Evolutionary conservation across 2,888 invertebrate species (phyloP).

Genomic region (Drepanosiphum platanoidis): DNA sequence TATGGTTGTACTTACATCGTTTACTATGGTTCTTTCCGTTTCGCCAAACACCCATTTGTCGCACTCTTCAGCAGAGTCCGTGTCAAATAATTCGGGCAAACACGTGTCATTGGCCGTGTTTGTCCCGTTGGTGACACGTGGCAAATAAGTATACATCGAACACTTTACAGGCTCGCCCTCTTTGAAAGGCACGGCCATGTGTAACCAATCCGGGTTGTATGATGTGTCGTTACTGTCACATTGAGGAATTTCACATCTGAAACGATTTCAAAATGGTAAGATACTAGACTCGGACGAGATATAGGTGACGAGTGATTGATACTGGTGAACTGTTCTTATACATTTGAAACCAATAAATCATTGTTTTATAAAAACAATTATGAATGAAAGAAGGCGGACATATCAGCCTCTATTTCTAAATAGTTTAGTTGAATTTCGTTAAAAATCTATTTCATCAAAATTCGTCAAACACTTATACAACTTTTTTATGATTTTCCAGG

Average conservation of each 20-base stretch:
- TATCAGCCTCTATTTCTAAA: no score
- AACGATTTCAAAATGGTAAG: neutral
- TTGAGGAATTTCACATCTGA: slow-evolving; percentile 64
- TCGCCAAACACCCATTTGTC: slow-evolving; percentile 67
- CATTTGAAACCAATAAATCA: no score
- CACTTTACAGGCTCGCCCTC: slow-evolving; percentile 23
- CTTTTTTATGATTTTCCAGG: no score
- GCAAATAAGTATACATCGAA: neutral
- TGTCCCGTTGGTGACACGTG: neutral
- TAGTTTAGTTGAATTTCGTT: no score
- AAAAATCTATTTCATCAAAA: no score
- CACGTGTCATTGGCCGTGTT: neutral
- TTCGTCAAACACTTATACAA: no score
- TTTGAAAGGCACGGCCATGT: slow-evolving; percentile 63
- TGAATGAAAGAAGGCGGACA: no score
- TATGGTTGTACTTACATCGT: slow-evolving; percentile 74
- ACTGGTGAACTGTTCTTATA: no score
- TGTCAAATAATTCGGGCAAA: slow-evolving; percentile 6
- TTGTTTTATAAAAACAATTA: no score
- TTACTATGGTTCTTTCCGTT: slow-evolving; percentile 72
- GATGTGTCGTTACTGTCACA: slow-evolving; percentile 62
- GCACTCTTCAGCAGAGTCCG: slow-evolving; percentile 65
- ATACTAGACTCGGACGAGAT: no score
- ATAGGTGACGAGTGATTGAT: no score
- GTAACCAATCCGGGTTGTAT: slow-evolving; percentile 64